Evolutionary conservation across 2,797 vertebrate genomes (phyloP).

Genomic region (Myiothlypis chrysogaster): DNA sequence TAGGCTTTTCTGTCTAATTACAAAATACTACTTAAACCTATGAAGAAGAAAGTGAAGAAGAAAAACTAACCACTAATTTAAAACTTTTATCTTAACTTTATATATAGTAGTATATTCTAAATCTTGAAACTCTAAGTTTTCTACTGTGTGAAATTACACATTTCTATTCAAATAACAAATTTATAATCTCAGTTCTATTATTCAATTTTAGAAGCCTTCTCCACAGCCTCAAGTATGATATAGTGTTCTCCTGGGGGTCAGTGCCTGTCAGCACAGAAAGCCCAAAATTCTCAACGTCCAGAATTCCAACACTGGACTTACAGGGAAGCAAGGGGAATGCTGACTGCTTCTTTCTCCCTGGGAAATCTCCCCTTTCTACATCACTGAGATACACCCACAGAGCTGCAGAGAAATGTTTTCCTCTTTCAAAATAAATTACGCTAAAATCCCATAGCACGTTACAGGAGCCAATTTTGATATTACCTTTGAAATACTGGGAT

Average conservation of each 20-base stretch:
- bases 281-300: neutral
- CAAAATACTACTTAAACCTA: neutral
- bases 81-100: neutral
- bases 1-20: neutral
- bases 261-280: neutral
- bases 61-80: neutral
- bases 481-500: neutral
- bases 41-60: neutral
- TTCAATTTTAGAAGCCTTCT: neutral
- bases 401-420: neutral
- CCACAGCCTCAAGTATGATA: neutral
- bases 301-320: neutral
- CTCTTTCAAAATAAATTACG: accelerated
- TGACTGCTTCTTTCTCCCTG: neutral
- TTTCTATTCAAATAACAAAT: neutral
- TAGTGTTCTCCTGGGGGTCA: neutral
- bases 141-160: neutral
- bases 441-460: neutral
- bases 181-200: neutral
- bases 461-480: neutral
- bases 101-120: neutral
- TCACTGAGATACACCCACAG: neutral
- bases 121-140: neutral
- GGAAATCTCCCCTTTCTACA: neutral
- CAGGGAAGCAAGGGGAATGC: neutral